These are phyloP conservation scores for Phymorhynchus buccinoides DNA, from an alignment of 1,140 invertebrate species.

Conservation along the genomic window DNA sequence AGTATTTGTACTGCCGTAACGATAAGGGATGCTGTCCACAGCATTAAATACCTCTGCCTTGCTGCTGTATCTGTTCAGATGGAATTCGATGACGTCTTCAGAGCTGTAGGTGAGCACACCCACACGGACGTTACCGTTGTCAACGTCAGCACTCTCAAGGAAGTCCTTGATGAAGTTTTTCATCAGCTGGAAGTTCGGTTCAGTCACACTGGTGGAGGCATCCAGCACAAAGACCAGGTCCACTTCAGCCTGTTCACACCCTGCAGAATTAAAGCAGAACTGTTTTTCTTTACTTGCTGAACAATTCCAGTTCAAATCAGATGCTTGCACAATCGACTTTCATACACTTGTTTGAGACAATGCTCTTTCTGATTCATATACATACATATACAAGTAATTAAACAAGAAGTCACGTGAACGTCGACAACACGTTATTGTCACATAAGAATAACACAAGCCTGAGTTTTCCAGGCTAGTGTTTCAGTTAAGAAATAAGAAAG, in stretches of 20 bases:
- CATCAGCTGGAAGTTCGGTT: constrained; percentile 48
- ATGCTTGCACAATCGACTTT: too few relatives aligned
- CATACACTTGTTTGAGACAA: too few relatives aligned
- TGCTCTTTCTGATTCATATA: too few relatives aligned
- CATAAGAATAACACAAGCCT: too few relatives aligned
- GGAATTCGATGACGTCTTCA: constrained; percentile 53
- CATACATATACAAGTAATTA: too few relatives aligned
- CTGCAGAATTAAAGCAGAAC: not conserved
- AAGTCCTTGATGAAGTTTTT: constrained; percentile 50
- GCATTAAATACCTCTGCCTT: constrained; percentile 50
- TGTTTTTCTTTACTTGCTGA: too few relatives aligned
- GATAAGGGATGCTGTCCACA: constrained; percentile 59
- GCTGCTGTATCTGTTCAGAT: constrained; percentile 52
- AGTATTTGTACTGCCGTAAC: constrained; percentile 65
- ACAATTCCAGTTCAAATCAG: too few relatives aligned
- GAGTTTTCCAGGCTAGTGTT: too few relatives aligned
- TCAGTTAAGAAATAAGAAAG: too few relatives aligned
- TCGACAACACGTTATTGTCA: too few relatives aligned
- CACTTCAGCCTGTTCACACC: constrained; percentile 49
- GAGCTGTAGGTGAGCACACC: constrained; percentile 54
- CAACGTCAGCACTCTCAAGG: constrained; percentile 47
- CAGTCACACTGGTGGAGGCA: constrained; percentile 55
- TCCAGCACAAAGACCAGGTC: constrained; percentile 67
- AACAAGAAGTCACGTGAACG: too few relatives aligned
- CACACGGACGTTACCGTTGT: constrained; percentile 47